Conservation (phyloP, 23 tunicate genomes). For the Trididemnum nubilum region DNA sequence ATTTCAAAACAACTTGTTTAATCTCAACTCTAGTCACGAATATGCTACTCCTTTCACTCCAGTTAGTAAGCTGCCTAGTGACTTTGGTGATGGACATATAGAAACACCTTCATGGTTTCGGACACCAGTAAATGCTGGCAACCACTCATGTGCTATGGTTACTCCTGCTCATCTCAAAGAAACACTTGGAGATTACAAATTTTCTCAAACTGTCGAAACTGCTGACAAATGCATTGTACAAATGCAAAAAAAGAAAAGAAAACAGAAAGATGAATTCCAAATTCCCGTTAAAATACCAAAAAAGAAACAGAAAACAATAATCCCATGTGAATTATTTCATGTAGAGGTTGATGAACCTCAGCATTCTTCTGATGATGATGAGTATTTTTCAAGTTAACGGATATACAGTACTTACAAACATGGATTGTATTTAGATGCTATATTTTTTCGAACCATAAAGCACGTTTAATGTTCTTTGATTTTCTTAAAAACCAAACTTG, state of each 20-base stretch:
- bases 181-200: background rate
- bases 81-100: background rate
- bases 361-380: conserved; percentile 16
- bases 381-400: conserved; percentile 15
- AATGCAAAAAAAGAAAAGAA: background rate
- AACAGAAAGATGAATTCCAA: background rate
- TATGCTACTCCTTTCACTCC: conserved; percentile 15
- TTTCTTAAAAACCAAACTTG: too few species aligned
- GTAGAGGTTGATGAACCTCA: conserved; percentile 8
- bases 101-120: conserved; percentile 23
- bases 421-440: too few species aligned
- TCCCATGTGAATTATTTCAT: background rate
- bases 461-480: too few species aligned
- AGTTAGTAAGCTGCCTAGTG: conserved; percentile 18
- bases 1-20: background rate
- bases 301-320: background rate
- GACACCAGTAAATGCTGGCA: background rate
- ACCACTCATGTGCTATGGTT: too few species aligned
- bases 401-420: too few species aligned
- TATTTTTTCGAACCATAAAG: too few species aligned
- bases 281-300: background rate
- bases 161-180: background rate
- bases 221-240: conserved; percentile 20
- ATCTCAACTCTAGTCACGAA: background rate
- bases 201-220: background rate